Conservation (phyloP, 2,888 invertebrate genomes). For the Deladenus siricidicola region DNA sequence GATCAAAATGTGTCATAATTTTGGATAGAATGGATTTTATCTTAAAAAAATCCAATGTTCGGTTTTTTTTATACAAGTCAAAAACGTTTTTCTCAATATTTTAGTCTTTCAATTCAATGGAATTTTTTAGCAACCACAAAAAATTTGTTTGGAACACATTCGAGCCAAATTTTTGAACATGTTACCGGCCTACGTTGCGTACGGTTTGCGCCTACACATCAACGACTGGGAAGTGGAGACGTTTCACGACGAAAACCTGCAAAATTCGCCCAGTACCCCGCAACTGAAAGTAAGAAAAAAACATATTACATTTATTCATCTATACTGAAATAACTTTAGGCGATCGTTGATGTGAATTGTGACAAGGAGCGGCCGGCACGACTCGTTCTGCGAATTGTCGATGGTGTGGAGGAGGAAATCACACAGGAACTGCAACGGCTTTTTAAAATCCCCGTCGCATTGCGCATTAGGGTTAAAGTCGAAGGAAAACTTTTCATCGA, state of each 20-base stretch:
- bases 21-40: too few species aligned
- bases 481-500: neutral
- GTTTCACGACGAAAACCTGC: neutral
- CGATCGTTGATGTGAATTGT: slow-evolving; percentile 40
- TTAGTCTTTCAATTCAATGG: neutral
- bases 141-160: slow-evolving; percentile 62
- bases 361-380: slow-evolving; percentile 38
- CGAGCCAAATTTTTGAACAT: slow-evolving; percentile 75
- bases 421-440: slow-evolving; percentile 6
- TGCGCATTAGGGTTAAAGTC: neutral
- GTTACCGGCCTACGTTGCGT: slow-evolving; percentile 78
- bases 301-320: neutral
- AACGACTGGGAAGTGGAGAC: slow-evolving; percentile 29
- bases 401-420: neutral
- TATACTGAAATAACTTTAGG: slow-evolving; percentile 21
- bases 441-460: slow-evolving; percentile 4
- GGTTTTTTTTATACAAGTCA: too few species aligned
- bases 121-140: slow-evolving; percentile 29
- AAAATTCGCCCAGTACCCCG: neutral
- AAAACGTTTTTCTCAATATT: neutral
- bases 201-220: slow-evolving; percentile 60
- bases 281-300: neutral
- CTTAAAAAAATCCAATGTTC: too few species aligned
- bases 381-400: neutral
- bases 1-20: too few species aligned